Evolutionary conservation across 2,888 invertebrate species (phyloP).

Genomic region (Unio pictorum): DNA sequence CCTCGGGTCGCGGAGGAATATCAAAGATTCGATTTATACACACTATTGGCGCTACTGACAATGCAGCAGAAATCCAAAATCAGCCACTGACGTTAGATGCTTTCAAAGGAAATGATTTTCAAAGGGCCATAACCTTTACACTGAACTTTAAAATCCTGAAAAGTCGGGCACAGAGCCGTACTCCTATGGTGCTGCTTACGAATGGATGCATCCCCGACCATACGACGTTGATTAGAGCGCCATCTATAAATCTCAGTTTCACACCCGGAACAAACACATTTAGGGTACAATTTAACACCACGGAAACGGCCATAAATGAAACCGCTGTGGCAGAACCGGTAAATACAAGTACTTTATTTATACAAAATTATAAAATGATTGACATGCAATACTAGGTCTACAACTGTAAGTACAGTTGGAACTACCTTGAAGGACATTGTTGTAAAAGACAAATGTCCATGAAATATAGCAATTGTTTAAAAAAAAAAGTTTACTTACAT

Average conservation of each 20-base stretch:
- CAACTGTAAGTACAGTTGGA: no score
- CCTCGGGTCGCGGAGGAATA: conserved; percentile 15
- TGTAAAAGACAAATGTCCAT: no score
- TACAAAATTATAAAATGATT: no score
- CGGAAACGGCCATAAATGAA: conserved; percentile 11
- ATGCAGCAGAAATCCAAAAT: conserved; percentile 29
- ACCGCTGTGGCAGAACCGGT: conserved; percentile 25
- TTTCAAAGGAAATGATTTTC: conserved; percentile 35
- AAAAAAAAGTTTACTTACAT: no score
- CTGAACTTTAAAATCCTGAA: conserved; percentile 29
- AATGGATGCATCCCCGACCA: conserved; percentile 21
- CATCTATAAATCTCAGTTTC: conserved; percentile 26
- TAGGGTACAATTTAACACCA: conserved; percentile 23
- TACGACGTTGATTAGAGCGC: conserved; percentile 13
- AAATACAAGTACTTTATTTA: conserved; percentile 6
- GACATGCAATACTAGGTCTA: no score
- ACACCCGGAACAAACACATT: conserved; percentile 20
- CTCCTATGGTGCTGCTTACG: conserved; percentile 24
- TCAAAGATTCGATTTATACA: conserved; percentile 24
- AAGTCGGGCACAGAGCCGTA: conserved; percentile 11
- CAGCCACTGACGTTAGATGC: conserved; percentile 32
- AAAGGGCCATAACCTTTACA: conserved; percentile 30
- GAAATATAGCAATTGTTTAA: no score
- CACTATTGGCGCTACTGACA: conserved; percentile 17
- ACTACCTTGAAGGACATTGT: no score